Conservation (phyloP, 2,888 invertebrate genomes). For the Protophormia terraenovae region DNA sequence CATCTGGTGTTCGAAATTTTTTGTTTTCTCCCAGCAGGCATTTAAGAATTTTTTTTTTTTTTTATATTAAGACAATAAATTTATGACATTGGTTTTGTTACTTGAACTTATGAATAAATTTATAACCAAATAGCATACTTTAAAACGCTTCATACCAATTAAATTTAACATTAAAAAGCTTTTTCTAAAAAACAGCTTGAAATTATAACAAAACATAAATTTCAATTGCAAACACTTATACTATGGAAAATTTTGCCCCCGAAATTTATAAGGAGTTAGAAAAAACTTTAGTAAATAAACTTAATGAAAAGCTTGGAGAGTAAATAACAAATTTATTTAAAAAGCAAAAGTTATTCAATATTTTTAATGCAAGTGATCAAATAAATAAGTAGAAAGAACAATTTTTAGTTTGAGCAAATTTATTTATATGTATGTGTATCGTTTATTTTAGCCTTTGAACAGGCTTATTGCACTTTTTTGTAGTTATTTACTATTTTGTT, state of each 20-base stretch:
- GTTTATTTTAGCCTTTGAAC: conserved; percentile 59
- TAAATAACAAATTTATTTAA: background rate
- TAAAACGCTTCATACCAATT: too few species aligned
- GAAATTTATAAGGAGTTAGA: conserved; percentile 30
- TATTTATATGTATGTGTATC: background rate
- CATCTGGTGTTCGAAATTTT: too few species aligned
- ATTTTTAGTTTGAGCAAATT: background rate
- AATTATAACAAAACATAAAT: background rate
- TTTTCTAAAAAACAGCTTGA: background rate
- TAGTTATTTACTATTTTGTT: conserved; percentile 6
- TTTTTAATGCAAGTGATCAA: background rate
- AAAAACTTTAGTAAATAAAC: conserved; percentile 8
- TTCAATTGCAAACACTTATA: background rate
- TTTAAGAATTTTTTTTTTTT: too few species aligned
- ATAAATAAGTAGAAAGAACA: background rate
- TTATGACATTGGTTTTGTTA: too few species aligned
- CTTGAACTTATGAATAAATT: too few species aligned
- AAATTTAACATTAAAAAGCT: background rate
- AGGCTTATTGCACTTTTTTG: conserved; percentile 47
- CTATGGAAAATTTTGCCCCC: conserved; percentile 46
- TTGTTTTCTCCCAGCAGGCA: too few species aligned
- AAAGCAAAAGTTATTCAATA: background rate
- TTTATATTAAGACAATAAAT: too few species aligned
- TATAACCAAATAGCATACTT: too few species aligned
- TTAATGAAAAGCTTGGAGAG: conserved; percentile 20